Percentiles rank a stretch among this genome's conserved stretches.
Conservation (phyloP, 2,888 invertebrate species). For the Nephrotoma appendiculata region DNA sequence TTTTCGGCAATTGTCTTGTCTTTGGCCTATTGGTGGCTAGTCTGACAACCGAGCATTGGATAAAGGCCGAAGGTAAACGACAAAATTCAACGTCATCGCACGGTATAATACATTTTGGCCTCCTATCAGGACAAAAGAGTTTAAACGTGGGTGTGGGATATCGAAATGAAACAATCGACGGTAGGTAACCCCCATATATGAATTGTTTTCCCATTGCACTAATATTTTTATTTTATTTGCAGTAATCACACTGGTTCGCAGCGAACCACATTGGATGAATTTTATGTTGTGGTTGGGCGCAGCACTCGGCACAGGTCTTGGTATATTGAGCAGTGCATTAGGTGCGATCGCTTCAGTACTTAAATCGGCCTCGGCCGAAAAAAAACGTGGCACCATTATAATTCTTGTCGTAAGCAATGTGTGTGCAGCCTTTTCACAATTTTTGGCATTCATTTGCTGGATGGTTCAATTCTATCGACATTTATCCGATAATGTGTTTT, state of each 20-base stretch:
- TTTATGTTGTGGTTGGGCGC: conserved; percentile 31
- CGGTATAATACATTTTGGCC: conserved; percentile 67
- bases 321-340: conserved; percentile 26
- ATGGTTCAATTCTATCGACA: conserved; percentile 68
- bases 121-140: conserved; percentile 74
- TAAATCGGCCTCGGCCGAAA: conserved; percentile 29
- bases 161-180: conserved; percentile 59
- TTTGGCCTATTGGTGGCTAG: conserved; percentile 58
- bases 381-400: conserved; percentile 26
- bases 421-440: conserved; percentile 51
- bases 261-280: conserved; percentile 25
- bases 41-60: conserved; percentile 65
- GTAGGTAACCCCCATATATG: conserved; percentile 37
- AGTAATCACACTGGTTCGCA: conserved; percentile 26
- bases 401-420: conserved; percentile 27
- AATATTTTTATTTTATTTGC: conserved; percentile 3
- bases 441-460: conserved; percentile 68
- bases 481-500: conserved; percentile 68
- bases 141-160: conserved; percentile 70
- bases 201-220: not conserved
- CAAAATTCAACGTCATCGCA: conserved; percentile 33
- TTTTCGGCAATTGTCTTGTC: conserved; percentile 55
- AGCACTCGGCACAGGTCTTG: conserved; percentile 29
- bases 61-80: conserved; percentile 51
- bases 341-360: conserved; percentile 30